phyloP scores from a whole-genome alignment of 2,113 vertebrate genomes.

The Arizona elegans region DNA sequence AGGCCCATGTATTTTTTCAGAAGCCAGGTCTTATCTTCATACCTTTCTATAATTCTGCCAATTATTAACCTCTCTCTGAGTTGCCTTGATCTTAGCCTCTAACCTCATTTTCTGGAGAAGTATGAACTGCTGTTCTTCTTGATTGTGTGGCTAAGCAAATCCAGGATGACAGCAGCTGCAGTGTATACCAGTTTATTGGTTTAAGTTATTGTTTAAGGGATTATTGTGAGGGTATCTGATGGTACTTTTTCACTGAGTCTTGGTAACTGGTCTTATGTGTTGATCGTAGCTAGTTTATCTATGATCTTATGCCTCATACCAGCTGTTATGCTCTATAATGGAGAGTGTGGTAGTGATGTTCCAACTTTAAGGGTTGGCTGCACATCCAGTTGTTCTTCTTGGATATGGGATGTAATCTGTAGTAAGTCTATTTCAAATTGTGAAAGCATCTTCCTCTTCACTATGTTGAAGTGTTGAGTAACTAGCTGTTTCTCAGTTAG shows the following conservation, averaged over 20 bases:
- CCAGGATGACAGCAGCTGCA: neutral
- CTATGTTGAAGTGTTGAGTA: neutral
- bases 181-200: neutral
- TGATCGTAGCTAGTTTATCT: neutral
- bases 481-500: neutral
- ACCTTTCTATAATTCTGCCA: neutral
- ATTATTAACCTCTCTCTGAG: neutral
- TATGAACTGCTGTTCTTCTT: neutral
- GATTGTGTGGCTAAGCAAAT: neutral
- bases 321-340: neutral
- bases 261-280: neutral
- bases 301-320: neutral
- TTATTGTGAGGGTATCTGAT: neutral
- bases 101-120: neutral
- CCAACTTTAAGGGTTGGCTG: neutral
- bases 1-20: neutral
- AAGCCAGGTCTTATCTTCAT: neutral
- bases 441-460: neutral
- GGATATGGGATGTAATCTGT: no score
- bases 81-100: neutral
- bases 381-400: neutral
- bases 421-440: neutral
- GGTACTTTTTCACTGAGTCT: neutral
- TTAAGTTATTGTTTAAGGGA: neutral
- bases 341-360: neutral